Evolutionary conservation across 2,797 vertebrate species (phyloP).

Genomic region (Myotis myotis): DNA sequence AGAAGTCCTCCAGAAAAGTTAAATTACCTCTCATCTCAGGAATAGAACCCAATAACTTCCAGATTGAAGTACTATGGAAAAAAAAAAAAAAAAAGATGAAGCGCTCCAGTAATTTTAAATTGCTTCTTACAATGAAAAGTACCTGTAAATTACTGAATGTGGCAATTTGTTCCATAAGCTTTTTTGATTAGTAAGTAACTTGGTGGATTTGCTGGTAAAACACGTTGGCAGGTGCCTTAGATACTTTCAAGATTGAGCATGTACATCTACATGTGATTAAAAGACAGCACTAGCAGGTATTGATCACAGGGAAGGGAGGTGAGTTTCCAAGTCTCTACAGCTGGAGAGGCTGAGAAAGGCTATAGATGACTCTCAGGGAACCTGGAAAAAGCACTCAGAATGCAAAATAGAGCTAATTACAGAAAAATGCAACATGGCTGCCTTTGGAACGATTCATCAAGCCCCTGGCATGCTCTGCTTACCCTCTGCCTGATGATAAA

Average conservation of each 20-base stretch:
- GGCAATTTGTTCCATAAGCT: constrained; percentile 51
- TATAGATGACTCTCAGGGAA: not conserved
- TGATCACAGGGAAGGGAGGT: not conserved
- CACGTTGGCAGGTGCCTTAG: not conserved
- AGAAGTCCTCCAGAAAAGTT: constrained; percentile 75
- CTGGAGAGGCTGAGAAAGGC: not conserved
- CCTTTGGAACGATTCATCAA: constrained; percentile 1
- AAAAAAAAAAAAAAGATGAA: not conserved
- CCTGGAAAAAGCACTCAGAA: not conserved
- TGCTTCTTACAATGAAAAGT: constrained; percentile 65
- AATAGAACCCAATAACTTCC: constrained; percentile 67
- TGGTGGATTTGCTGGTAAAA: constrained; percentile 37
- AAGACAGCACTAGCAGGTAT: not conserved
- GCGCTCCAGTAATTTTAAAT: constrained; percentile 74
- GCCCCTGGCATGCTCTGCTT: not conserved
- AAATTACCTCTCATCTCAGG: constrained; percentile 69
- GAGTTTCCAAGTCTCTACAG: not conserved
- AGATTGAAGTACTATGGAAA: constrained; percentile 15
- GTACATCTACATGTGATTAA: not conserved
- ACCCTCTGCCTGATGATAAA: constrained; percentile 2
- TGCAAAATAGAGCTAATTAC: constrained; percentile 25
- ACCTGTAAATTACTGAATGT: constrained; percentile 64
- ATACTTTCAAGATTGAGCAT: not conserved
- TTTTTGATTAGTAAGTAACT: constrained; percentile 51
- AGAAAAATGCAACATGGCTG: constrained; percentile 48